Conservation (phyloP, 2,113 vertebrate species). For the Podiceps cristatus region DNA sequence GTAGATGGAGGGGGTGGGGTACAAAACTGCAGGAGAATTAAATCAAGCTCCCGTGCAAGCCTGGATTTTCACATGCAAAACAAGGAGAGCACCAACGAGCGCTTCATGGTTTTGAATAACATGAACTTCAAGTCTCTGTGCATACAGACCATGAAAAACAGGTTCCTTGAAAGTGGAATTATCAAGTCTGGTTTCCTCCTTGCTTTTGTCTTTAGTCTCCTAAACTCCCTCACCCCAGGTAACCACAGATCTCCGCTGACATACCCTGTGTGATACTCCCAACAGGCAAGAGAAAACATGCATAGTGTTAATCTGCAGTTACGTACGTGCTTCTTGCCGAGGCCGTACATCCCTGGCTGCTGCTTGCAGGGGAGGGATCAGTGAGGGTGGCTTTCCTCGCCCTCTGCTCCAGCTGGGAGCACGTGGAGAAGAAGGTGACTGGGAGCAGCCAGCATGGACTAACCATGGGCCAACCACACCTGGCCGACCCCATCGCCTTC, state of each 20-base stretch:
- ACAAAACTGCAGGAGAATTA: not conserved
- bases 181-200: conserved; percentile 15
- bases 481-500: fast-evolving
- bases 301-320: not conserved
- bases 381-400: not conserved
- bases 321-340: not conserved
- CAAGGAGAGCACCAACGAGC: not conserved
- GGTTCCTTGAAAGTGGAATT: conserved; percentile 24
- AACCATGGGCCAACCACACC: not conserved
- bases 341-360: not conserved
- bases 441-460: not conserved
- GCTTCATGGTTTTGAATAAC: not conserved
- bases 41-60: not conserved
- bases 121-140: conserved; percentile 1
- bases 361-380: not conserved
- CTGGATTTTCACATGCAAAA: conserved; percentile 32
- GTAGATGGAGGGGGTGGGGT: not conserved
- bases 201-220: conserved; percentile 3
- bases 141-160: conserved; percentile 28
- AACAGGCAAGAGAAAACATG: not conserved
- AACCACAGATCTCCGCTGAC: not conserved
- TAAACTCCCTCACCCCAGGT: not conserved
- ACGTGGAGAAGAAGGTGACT: not conserved
- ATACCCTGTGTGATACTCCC: not conserved
- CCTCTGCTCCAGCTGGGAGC: not conserved